Base-by-base conservation (phyloP, 2,113 vertebrate species). In the Myotis yumanensis region DNA sequence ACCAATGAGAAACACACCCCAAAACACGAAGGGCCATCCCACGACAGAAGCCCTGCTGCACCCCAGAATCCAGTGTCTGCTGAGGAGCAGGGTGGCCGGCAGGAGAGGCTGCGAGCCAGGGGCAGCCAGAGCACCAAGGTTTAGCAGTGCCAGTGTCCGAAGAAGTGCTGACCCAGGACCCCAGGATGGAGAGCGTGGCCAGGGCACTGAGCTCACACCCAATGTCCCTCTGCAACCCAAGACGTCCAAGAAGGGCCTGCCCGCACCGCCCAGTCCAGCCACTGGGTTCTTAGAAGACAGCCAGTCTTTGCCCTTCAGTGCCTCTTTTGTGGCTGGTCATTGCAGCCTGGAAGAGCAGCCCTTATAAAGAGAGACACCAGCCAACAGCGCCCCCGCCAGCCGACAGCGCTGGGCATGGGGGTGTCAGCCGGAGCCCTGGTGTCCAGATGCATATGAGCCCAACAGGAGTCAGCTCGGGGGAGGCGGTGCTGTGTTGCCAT, bases 61-160 rank as follows among this genome's bases (percentile, higher is more conserved):
- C 20, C 82, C 57, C 96, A 59, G n/a, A 22, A 43, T 30, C 79
- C 7, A 35, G 7, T 17, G 11, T 80, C 95, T 40, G 46, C 72
- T 0, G 88, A 92, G 57, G 88, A 75, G 32, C 82, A 18, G 28
- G 80, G 35, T 35, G 51, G 15, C 75, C 0, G 23, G 46, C 75
- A 79, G 3, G 95, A 94, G 48, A 76, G 96, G 12, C 66, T 94
- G 28, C 40, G 91, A 2, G 75, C 92, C 30, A 68, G 66, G 59
- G 95, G 89, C 83, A 96, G 83, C 28, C 96, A 96, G 75, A 95
- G 86, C 94, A 95, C 81, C 89, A 82, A 89, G 28, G 86, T 96
- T 0, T 97, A 59, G 85, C 48, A 32, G 35, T 6, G 7, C 20
- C 52, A 0, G 6, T 30, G 57, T 1, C 35, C 1, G 1, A 16